Evolutionary conservation across 2,113 vertebrate species (phyloP).

Genomic region (Grammomys surdaster): DNA sequence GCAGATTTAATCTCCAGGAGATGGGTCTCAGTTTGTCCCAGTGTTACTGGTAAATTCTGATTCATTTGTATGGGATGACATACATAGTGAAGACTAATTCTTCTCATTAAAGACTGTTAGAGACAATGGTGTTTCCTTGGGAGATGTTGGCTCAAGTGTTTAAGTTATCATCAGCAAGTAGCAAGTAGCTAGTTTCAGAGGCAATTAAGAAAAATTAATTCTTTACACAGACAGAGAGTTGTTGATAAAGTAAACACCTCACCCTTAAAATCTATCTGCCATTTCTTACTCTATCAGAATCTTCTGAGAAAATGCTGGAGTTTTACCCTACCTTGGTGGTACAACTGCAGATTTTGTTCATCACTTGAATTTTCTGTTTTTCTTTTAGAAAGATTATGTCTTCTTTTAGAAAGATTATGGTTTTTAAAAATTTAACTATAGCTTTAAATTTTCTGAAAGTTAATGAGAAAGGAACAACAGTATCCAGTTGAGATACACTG

Average conservation of each 20-base stretch:
- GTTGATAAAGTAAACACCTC: too few species aligned
- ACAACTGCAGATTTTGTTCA: background rate
- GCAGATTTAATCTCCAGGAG: background rate
- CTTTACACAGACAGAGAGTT: background rate
- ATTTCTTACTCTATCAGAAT: background rate
- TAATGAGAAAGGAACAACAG: too few species aligned
- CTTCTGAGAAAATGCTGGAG: background rate
- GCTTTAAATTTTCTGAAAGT: too few species aligned
- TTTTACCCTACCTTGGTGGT: accelerated
- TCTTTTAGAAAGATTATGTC: too few species aligned
- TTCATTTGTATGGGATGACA: background rate
- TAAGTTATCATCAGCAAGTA: background rate
- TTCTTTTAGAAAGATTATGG: too few species aligned
- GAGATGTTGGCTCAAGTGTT: background rate
- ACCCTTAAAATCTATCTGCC: background rate
- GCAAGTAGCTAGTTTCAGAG: background rate
- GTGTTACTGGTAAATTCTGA: background rate
- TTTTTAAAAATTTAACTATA: too few species aligned
- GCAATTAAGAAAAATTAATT: background rate
- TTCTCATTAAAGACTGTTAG: background rate
- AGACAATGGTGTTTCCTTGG: background rate
- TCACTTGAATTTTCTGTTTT: too few species aligned
- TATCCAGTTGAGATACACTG: too few species aligned
- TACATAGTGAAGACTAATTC: background rate
- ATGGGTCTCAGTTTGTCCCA: background rate